Evolutionary conservation across 2,113 vertebrate species (phyloP), one percentile per base, ranked within the genome.

Genomic region (Pseudopodoces humilis): DNA sequence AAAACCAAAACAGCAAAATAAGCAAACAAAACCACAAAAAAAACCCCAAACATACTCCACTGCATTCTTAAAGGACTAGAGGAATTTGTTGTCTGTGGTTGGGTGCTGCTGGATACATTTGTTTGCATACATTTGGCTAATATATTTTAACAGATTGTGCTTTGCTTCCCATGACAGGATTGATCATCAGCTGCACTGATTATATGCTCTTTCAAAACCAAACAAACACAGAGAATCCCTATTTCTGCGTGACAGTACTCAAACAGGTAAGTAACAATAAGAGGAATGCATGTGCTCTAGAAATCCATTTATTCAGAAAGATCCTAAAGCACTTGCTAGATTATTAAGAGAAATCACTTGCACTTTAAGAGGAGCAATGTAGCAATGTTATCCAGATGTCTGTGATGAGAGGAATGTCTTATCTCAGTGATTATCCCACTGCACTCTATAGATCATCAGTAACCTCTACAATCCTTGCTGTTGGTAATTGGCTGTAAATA

Each of bases 201-300:
- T 88, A 96, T 86, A 59, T 70, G 92, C 96, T 97, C 92, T 97
- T 97, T 96, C 96, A 95, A 95, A 97, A 81, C 47, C 90, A 96
- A 95, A 96, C 92, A 95, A 96, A 97, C 25, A 30, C 76, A 96
- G 81, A 96, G 83, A 97, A 96, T 92, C 80, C 83, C 63, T 93
- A 82, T 87, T 93, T 96, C 92, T 97, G 87, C 88, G 81, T 96
- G 94, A 94, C 96, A 91, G 79, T 87, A 62, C 77, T 96, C 63
- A n/a, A n/a, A n/a, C n/a, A 90, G 87, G 95, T 91, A 82, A 95
- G 62, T 67, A 76, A 94, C 91, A 96, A 93, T 64, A 93, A 81
- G 85, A 93, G 41, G 53, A 86, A 90, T 83, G 83, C 9, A 7
- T 63, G 62, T 75, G 49, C 76, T 78, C 69, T 49, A 81, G 49